Base-by-base conservation (phyloP, 2,113 vertebrate genomes). In the Mormyrus lacerda region DNA sequence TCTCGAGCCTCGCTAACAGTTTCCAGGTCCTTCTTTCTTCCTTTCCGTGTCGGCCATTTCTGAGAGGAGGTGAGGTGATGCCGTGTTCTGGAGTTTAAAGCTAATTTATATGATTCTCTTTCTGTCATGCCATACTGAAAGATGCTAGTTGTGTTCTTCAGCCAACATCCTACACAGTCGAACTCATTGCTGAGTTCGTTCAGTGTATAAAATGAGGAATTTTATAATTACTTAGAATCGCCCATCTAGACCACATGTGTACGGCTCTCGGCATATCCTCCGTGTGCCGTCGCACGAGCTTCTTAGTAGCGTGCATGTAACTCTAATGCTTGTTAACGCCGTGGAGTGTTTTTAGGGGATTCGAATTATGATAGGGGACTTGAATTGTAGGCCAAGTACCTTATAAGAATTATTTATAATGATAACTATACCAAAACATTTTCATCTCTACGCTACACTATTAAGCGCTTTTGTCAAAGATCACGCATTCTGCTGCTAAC, bases 41-140 rank as follows among this genome's bases (percentile, higher is more conserved):
- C 82, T 90, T 90, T 90, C 58, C 79, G 79, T 73, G 55, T 90
- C 89, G 53, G 89, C 89, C 89, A 90, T 90, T 51, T 90, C 55
- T 88, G 53, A 84, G 15, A 85, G 44, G 15, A 88, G 89, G 89
- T 90, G 69, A 65, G 87, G 69, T 45, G 39, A 7, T 47, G 2
- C 4, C 1, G 39, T 10, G 55, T 79, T 88, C 87, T 69, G n/a
- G 55, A 61, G 11, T 42, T 58, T 55, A 82, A 53, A 45, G 1
- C 0, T 53, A n/a, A 82, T 48, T 53, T 82, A 55, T 47, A 7
- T 87, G 0, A 47, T 48, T 85, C 45, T 45, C 44, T 79, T 91
- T 85, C 88, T 24, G 90, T 91, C 91, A 27, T 51, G 48, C 5
- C 1, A 11, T 15, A 13, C 11, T 31, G 17, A 35, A 21, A 19